phyloP scores from a whole-genome alignment of 2,797 vertebrate genomes.

The Sebastes iracundus region DNA sequence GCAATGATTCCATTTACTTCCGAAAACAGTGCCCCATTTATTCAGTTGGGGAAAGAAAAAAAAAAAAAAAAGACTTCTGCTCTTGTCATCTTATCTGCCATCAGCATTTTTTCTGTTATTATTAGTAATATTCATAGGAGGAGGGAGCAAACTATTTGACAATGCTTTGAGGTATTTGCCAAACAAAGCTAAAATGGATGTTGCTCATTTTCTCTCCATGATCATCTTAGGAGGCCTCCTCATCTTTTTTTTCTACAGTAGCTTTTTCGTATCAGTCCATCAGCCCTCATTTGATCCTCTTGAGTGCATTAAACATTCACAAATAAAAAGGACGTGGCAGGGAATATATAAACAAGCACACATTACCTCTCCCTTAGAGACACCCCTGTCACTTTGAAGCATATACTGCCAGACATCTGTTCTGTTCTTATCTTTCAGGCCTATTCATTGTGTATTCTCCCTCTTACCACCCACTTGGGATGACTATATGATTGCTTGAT shows the following conservation, averaged over 20 bases:
- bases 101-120: slow-evolving; percentile 59
- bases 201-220: slow-evolving; percentile 25
- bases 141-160: slow-evolving; percentile 46
- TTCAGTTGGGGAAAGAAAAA: slow-evolving; percentile 42
- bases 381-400: slow-evolving; percentile 44
- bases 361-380: slow-evolving; percentile 40
- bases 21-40: slow-evolving; percentile 71
- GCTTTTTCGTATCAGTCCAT: slow-evolving; percentile 55
- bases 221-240: slow-evolving; percentile 24
- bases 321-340: slow-evolving; percentile 49
- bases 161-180: slow-evolving; percentile 65
- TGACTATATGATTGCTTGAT: slow-evolving; percentile 9
- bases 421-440: slow-evolving; percentile 38
- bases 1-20: slow-evolving; percentile 84
- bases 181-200: slow-evolving; percentile 54
- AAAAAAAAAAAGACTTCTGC: not conserved
- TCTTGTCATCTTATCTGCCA: slow-evolving; percentile 66
- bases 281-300: slow-evolving; percentile 55
- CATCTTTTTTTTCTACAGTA: not conserved
- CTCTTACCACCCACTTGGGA: slow-evolving; percentile 29
- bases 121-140: slow-evolving; percentile 68
- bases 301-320: slow-evolving; percentile 57
- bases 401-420: slow-evolving; percentile 36
- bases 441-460: slow-evolving; percentile 39
- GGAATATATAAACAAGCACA: slow-evolving; percentile 46